Evolutionary conservation across 2,888 invertebrate genomes (phyloP).

Genomic region (Eristalis intricaria): DNA sequence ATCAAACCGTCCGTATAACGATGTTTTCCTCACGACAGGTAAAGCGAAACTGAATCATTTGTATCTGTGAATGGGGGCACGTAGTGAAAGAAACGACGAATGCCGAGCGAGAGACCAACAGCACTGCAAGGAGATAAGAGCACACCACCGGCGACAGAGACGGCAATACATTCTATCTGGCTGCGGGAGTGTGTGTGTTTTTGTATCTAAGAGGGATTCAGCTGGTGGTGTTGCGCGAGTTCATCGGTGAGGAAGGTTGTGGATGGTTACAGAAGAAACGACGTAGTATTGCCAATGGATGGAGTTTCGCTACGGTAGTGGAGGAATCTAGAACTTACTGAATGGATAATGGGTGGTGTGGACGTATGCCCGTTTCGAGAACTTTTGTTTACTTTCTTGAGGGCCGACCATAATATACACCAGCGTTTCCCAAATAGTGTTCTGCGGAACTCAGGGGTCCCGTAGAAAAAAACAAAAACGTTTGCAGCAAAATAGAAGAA

Average conservation of each 20-base stretch:
- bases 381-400: too few species aligned
- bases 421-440: too few species aligned
- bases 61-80: constrained; percentile 66
- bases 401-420: too few species aligned
- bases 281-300: constrained; percentile 30
- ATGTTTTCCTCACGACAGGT: constrained; percentile 64
- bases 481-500: too few species aligned
- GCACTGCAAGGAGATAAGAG: not conserved
- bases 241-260: constrained; percentile 62
- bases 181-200: constrained; percentile 44
- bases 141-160: constrained; percentile 3
- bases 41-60: constrained; percentile 69
- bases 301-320: not conserved
- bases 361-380: not conserved
- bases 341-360: not conserved
- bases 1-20: constrained; percentile 46
- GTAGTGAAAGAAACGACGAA: constrained; percentile 41
- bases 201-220: constrained; percentile 26
- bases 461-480: too few species aligned
- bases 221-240: constrained; percentile 46
- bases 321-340: not conserved
- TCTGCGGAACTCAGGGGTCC: too few species aligned
- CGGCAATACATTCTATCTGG: constrained; percentile 29
- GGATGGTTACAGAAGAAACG: constrained; percentile 41
- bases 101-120: not conserved